A percentile compares a stretch with the other conserved stretches of the same genome.
These are phyloP conservation scores for Diarsia dahlii DNA, from an alignment of 2,888 invertebrate species.

Conservation along the genomic window DNA sequence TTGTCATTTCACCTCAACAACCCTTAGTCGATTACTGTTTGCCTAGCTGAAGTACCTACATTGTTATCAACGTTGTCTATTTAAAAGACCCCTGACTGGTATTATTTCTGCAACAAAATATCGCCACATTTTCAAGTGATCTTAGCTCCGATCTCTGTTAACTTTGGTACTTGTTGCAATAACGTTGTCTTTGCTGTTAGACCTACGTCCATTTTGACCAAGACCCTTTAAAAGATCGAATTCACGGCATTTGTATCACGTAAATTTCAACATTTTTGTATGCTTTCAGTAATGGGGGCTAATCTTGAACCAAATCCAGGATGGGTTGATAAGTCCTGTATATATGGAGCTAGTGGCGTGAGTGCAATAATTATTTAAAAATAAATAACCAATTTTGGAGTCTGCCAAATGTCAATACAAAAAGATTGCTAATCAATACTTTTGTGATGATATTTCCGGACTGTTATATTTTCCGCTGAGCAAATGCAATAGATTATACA, in stretches of 20 bases:
- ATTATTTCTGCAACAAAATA: too few relatives aligned
- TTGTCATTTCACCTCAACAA: too few relatives aligned
- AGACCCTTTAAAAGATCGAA: not conserved
- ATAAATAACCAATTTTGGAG: not conserved
- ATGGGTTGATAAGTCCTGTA: constrained; percentile 27
- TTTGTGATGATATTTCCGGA: not conserved
- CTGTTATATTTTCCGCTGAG: not conserved
- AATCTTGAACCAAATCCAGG: constrained; percentile 31
- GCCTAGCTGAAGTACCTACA: too few relatives aligned
- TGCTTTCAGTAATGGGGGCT: not conserved
- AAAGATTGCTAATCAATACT: not conserved
- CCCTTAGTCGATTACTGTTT: too few relatives aligned
- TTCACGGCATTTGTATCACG: not conserved
- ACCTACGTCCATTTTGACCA: not conserved
- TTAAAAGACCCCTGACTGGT: too few relatives aligned
- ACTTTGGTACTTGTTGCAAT: not conserved
- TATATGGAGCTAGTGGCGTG: constrained; percentile 24
- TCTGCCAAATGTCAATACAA: not conserved
- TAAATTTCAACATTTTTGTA: not conserved
- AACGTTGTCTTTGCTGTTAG: not conserved
- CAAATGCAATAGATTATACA: not conserved
- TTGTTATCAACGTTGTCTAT: too few relatives aligned
- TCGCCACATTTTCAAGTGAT: too few relatives aligned
- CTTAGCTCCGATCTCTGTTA: too few relatives aligned
- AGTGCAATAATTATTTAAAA: not conserved